A percentile compares a stretch with the other conserved stretches of the same genome.
Evolutionary conservation across 2,888 invertebrate genomes (phyloP).

Genomic region (Melipona beecheii): DNA sequence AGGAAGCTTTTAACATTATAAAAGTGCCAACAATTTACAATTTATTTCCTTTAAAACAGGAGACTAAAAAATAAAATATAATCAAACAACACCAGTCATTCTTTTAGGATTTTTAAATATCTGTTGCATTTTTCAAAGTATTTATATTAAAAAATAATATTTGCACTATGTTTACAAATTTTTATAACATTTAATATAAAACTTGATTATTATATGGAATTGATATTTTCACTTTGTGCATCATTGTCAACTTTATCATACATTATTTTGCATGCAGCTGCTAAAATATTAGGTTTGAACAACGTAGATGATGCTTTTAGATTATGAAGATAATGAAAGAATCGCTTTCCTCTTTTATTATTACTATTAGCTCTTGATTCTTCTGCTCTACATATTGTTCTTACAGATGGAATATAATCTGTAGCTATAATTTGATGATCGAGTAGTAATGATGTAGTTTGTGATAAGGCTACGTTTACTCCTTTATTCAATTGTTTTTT

Average conservation of each 20-base stretch:
- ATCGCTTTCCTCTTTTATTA: slow-evolving; percentile 89
- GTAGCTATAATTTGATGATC: slow-evolving; percentile 86
- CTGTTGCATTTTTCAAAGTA: neutral
- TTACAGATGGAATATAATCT: slow-evolving; percentile 90
- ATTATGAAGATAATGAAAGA: slow-evolving; percentile 91
- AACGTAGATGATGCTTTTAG: slow-evolving; percentile 80
- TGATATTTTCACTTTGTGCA: neutral
- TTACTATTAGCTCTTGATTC: slow-evolving; percentile 86
- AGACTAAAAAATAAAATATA: slow-evolving; percentile 8
- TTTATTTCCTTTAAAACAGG: neutral
- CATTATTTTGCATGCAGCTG: slow-evolving; percentile 79
- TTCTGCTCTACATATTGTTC: slow-evolving; percentile 90
- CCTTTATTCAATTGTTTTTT: slow-evolving; percentile 72
- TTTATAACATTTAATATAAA: slow-evolving; percentile 9
- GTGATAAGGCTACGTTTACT: slow-evolving; percentile 83
- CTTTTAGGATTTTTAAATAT: neutral
- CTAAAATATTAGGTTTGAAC: slow-evolving; percentile 73
- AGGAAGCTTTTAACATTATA: neutral
- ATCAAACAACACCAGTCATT: neutral
- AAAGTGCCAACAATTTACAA: neutral
- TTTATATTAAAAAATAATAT: slow-evolving; percentile 25
- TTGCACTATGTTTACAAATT: slow-evolving; percentile 16
- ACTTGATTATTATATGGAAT: neutral
- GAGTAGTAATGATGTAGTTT: slow-evolving; percentile 85
- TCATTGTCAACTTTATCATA: slow-evolving; percentile 65